Evolutionary conservation across 1,140 invertebrate species (phyloP).

Genomic region (Conus ventricosus): DNA sequence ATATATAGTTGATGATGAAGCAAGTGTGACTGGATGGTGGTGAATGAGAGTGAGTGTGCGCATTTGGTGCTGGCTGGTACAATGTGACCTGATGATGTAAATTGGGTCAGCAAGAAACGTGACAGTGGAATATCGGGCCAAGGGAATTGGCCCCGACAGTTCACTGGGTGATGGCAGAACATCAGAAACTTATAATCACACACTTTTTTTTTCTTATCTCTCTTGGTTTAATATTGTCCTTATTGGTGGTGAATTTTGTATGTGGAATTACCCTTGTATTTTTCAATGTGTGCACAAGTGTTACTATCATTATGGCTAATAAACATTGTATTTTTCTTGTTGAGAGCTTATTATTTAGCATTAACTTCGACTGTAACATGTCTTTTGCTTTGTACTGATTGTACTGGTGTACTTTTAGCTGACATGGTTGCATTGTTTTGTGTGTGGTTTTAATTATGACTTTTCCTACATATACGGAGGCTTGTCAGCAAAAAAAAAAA

Average conservation of each 20-base stretch:
- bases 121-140: slow-evolving; percentile 3
- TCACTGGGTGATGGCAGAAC: slow-evolving; percentile 4
- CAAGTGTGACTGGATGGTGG: slow-evolving; percentile 4
- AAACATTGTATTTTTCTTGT: slow-evolving; percentile 14
- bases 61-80: slow-evolving; percentile 31
- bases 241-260: slow-evolving; percentile 9
- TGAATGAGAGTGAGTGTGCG: slow-evolving; percentile 7
- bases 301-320: slow-evolving; percentile 14
- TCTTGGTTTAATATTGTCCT: slow-evolving; percentile 25
- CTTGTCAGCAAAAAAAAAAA: slow-evolving; percentile 17
- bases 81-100: neutral
- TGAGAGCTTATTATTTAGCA: slow-evolving; percentile 19
- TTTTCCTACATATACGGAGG: slow-evolving; percentile 27
- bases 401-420: slow-evolving; percentile 30
- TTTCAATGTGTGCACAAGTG: slow-evolving; percentile 19
- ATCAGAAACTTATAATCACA: slow-evolving; percentile 13
- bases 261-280: slow-evolving; percentile 21
- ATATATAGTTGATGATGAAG: slow-evolving; percentile 1
- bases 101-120: neutral
- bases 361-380: slow-evolving; percentile 25
- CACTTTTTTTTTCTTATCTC: neutral
- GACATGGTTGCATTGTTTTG: slow-evolving; percentile 22
- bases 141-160: neutral
- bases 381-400: slow-evolving; percentile 33
- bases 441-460: slow-evolving; percentile 32